Base-by-base conservation (phyloP, 2,113 vertebrate species). In the Tragelaphus scriptus region DNA sequence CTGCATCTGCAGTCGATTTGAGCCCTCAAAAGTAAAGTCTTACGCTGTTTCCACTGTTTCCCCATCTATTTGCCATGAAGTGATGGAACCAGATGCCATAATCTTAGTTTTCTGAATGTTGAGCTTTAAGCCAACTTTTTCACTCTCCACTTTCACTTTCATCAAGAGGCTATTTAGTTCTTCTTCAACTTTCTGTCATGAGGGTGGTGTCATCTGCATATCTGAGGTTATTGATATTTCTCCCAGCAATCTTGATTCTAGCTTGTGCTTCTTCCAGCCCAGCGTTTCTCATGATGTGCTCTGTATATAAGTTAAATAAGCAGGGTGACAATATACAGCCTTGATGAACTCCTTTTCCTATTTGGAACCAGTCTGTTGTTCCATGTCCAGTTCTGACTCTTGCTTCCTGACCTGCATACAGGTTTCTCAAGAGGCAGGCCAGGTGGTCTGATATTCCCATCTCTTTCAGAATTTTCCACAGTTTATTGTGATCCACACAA, bases 181-280 rank as follows among this genome's bases (percentile, higher is more conserved):
- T n/a, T 68, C 32, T 61, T 61, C 59, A 61, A 58, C 17, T 68
- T 68, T 68, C 4, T 68, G 4, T 8, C 65, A 5, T 36, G 36
- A 68, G 8, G 32, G 32, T 36, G 65, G 17, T 68, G 17, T 11
- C n/a, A 36, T 36, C 8, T 36, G 65, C 65, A 68, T 68, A 68
- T 21, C 32, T 68, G 65, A 36, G 16, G 65, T n/a, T 19, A 68
- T 68, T 68, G 65, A 21, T 68, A 68, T 68, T 68, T 68, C 65
- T 5, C 0, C 17, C 0, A 0, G 8, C 65, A 68, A 36, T 68
- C 32, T 68, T 21, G 32, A 36, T 10, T 21, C 32, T 8, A 68
- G 65, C 65, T 68, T 21, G 17, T 36, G 32, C 8, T 36, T 68
- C 32, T 8, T 68, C 65, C 65, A 68, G 16, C 17, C 4, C 65